Conservation (phyloP, 92 coral and sea anemone species). For the Blastomussa wellsi region DNA sequence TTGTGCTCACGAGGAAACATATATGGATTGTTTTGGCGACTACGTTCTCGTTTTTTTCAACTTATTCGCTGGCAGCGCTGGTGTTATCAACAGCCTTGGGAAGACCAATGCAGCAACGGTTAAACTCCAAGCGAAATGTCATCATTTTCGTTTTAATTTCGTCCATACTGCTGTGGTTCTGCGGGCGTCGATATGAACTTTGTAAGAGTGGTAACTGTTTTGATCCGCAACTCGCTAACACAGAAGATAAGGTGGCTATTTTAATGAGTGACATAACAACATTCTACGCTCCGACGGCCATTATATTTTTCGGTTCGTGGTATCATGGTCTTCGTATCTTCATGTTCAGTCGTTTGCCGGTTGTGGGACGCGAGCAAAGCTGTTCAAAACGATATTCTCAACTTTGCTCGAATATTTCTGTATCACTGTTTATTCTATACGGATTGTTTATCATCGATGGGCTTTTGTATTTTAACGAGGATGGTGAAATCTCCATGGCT, state of each 20-base stretch:
- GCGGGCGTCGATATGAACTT: not conserved
- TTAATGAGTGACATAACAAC: not conserved
- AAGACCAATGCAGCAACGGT: not conserved
- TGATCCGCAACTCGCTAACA: not conserved
- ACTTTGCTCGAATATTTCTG: not conserved
- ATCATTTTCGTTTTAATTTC: not conserved
- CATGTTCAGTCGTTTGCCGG: not conserved
- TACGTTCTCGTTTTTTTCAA: not conserved
- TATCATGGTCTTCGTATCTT: not conserved
- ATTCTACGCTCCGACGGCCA: not conserved
- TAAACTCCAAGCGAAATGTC: conserved; percentile 3
- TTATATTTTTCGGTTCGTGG: not conserved
- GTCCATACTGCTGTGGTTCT: not conserved
- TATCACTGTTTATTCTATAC: not conserved
- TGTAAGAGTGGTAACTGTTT: conserved; percentile 9
- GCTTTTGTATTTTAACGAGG: not conserved
- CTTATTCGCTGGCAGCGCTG: not conserved
- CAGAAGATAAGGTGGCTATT: not conserved
- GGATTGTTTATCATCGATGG: conserved; percentile 6
- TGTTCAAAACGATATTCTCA: not conserved
- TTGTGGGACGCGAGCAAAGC: not conserved
- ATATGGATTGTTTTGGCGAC: conserved; percentile 9
- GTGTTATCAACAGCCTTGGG: conserved; percentile 12
- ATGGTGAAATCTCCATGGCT: not conserved
- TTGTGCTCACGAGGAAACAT: conserved; percentile 5